These are phyloP conservation scores for Cephus pulcher DNA, from an alignment of 2,888 invertebrate species.

Conservation along the genomic window DNA sequence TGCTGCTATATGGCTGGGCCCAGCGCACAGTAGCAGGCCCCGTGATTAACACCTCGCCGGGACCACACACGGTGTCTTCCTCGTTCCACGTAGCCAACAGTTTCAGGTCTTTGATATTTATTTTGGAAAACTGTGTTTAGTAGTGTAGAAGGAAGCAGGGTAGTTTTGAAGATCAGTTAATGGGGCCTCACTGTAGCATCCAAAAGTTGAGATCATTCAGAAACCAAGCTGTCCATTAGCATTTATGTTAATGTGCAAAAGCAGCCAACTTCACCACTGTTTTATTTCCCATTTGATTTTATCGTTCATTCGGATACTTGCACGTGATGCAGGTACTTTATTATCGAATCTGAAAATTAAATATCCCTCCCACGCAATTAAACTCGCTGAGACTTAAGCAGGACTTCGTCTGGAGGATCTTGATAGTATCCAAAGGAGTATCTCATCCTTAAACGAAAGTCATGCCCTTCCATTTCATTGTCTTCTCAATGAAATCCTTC, in stretches of 20 bases:
- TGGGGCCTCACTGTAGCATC: not conserved
- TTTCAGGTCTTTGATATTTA: slow-evolving; percentile 24
- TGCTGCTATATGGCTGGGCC: slow-evolving; percentile 29
- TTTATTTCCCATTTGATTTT: not conserved
- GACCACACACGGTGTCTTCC: slow-evolving; percentile 52
- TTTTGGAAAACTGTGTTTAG: slow-evolving; percentile 27
- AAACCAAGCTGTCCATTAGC: not conserved
- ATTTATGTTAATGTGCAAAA: not conserved
- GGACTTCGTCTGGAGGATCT: not conserved
- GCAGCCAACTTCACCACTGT: not conserved
- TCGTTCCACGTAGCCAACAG: slow-evolving; percentile 10
- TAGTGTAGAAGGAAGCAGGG: slow-evolving; percentile 4
- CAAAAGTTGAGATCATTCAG: not conserved
- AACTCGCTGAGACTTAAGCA: not conserved
- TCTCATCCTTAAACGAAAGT: not conserved
- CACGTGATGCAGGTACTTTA: not conserved
- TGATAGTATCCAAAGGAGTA: not conserved
- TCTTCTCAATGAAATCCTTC: not conserved
- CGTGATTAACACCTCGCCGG: slow-evolving; percentile 56
- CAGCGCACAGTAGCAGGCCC: slow-evolving; percentile 54
- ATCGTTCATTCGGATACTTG: not conserved
- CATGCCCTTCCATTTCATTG: not conserved
- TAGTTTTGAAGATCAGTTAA: not conserved
- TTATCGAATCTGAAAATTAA: not conserved
- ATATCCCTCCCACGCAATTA: not conserved